Percentiles rank a stretch among this genome's conserved stretches.
Evolutionary conservation across 2,888 invertebrate species (phyloP).

Genomic region (Herminia tarsipennalis): DNA sequence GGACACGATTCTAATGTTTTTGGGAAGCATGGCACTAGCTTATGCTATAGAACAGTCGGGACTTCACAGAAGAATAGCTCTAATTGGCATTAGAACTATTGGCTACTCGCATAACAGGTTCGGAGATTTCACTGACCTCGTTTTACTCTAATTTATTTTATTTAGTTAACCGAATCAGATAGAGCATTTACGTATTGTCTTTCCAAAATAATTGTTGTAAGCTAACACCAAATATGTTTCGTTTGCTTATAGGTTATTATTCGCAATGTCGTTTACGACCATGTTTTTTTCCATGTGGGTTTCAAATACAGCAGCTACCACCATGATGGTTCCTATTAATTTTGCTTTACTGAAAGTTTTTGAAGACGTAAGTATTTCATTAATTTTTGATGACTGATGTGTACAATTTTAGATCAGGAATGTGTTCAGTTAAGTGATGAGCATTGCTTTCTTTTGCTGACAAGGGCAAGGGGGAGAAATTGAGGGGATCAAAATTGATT

Average conservation of each 20-base stretch:
- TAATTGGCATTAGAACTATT: constrained; percentile 62
- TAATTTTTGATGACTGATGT: not conserved
- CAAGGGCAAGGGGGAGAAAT: too few species aligned
- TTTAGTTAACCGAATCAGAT: too few species aligned
- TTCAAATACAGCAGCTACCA: constrained; percentile 95
- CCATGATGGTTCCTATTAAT: constrained; percentile 96
- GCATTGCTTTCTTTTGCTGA: too few species aligned
- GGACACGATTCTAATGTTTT: constrained; percentile 72
- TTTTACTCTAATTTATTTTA: too few species aligned
- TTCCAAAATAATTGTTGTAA: too few species aligned
- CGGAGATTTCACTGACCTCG: too few species aligned
- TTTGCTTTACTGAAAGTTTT: constrained; percentile 92
- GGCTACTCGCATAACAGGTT: constrained; percentile 75
- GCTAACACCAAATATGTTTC: too few species aligned
- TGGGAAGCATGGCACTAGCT: constrained; percentile 70
- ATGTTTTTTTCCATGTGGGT: constrained; percentile 98
- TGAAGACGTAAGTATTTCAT: constrained; percentile 84
- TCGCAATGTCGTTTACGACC: constrained; percentile 92
- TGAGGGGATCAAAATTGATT: too few species aligned
- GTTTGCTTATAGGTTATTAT: constrained; percentile 88
- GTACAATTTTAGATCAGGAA: not conserved
- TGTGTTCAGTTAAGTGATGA: not conserved
- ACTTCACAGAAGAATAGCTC: constrained; percentile 68
- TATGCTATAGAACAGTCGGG: constrained; percentile 74
- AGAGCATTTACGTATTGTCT: too few species aligned